Evolutionary conservation across 2,797 vertebrate genomes (phyloP), one percentile per base, ranked within the genome.

Genomic region (Clangula hyemalis): DNA sequence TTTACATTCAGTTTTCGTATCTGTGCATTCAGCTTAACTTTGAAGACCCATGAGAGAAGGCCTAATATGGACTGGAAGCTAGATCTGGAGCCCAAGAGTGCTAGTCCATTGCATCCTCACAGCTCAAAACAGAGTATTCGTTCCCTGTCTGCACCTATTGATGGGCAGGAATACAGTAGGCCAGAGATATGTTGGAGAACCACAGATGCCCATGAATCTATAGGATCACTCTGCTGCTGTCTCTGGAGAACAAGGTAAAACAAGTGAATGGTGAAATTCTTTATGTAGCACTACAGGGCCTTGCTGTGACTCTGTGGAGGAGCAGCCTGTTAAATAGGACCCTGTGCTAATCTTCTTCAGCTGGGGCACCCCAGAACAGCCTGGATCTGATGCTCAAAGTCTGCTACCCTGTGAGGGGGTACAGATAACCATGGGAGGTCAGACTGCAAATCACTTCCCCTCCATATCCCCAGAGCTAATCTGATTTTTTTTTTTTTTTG

Each of bases 361-460:
- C 43, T 78, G 32, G 36, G 64, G 49, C 39, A 72, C 10, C 17
- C 20, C 28, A 32, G 49, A 72, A 21, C 36, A 79, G 32, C 47
- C 56, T 84, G 65, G 13, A 62, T 39, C 16, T 73, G 45, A 41
- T 73, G 49, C 25, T 81, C 24, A 12, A 36, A 11, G 43, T 41
- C 56, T 45, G 13, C 25, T 41, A 66, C 15, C 20, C 22, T 61
- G 16, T 3, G 2, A 62, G 36, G 56, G 69, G 30, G 8, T 43
- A 45, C n/a, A 1, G 6, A 49, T 0, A 1, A 15, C 15, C 49
- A 54, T 0, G 0, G 36, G 39, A 61, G 11, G 2, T 6, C 1
- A 3, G 20, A 5, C 18, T 32, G 2, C 6, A 1, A 21, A 11
- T 5, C 6, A 13, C 24, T 87, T 68, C 22, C 14, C 27, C 45